These are phyloP conservation scores for Iphiclides podalirius DNA, from an alignment of 2,888 invertebrate species.

Conservation along the genomic window DNA sequence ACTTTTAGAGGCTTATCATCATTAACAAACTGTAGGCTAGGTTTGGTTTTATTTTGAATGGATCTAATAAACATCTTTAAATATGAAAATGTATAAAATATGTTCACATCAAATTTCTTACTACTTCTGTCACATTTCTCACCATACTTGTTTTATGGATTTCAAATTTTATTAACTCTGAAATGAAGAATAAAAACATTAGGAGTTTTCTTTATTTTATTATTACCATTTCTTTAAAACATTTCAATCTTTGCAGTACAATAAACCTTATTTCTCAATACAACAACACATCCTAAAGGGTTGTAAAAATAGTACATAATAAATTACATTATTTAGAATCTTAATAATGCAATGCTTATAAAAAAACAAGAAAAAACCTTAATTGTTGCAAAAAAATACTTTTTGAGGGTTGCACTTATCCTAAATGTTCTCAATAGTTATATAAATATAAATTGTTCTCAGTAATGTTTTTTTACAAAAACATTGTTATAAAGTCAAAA, in stretches of 20 bases:
- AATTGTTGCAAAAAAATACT: not conserved
- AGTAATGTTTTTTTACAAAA: not conserved
- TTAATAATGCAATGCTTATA: not conserved
- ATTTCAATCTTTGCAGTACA: slow-evolving; percentile 1
- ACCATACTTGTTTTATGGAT: no score
- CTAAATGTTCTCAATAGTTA: not conserved
- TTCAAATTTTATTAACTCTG: no score
- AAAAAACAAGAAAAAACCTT: not conserved
- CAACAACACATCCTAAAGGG: not conserved
- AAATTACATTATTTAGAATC: not conserved
- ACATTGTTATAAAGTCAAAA: no score
- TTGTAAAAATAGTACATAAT: not conserved
- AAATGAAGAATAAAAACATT: not conserved
- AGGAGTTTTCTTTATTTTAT: not conserved
- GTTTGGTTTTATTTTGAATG: no score
- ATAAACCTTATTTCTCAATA: slow-evolving; percentile 2
- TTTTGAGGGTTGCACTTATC: not conserved
- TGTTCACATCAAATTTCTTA: no score
- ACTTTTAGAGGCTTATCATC: no score
- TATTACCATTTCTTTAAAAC: not conserved
- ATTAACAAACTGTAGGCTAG: no score
- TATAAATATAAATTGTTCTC: not conserved
- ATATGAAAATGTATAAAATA: no score
- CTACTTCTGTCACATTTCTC: no score
- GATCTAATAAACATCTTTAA: no score